phyloP scores from a whole-genome alignment of 2,888 invertebrate species.

The Sminthurides aquaticus region DNA sequence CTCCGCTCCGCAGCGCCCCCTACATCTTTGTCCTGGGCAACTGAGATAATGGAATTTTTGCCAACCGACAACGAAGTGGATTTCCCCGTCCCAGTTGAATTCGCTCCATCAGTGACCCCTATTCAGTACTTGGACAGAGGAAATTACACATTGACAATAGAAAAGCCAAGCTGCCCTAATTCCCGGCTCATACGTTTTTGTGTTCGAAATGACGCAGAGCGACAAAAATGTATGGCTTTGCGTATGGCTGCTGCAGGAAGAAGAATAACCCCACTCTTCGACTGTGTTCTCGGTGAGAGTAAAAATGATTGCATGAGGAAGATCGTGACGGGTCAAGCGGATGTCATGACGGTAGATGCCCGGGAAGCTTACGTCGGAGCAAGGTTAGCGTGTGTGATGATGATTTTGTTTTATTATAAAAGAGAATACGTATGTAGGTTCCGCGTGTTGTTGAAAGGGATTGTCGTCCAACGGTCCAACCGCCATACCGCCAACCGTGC shows the following conservation, averaged over 20 bases:
- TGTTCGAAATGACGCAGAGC: constrained; percentile 58
- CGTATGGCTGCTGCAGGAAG: constrained; percentile 66
- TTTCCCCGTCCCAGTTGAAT: constrained; percentile 34
- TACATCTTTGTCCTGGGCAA: constrained; percentile 33
- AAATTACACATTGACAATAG: constrained; percentile 47
- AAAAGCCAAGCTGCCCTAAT: constrained; percentile 45
- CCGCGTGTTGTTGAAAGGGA: too few relatives aligned
- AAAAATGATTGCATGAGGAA: constrained; percentile 64
- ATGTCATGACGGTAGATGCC: constrained; percentile 64
- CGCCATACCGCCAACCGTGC: too few relatives aligned
- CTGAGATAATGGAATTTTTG: constrained; percentile 36
- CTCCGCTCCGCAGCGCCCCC: constrained; percentile 7
- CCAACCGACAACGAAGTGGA: constrained; percentile 32
- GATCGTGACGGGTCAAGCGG: constrained; percentile 57
- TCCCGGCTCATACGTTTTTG: constrained; percentile 54
- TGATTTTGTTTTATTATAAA: too few relatives aligned
- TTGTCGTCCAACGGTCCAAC: too few relatives aligned
- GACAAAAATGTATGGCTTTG: constrained; percentile 66
- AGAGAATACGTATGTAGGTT: too few relatives aligned
- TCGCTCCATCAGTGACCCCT: constrained; percentile 39
- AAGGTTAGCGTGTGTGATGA: constrained; percentile 54
- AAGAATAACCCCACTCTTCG: constrained; percentile 69
- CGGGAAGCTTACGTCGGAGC: constrained; percentile 64
- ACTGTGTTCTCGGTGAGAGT: constrained; percentile 62
- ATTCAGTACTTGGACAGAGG: constrained; percentile 44